These are phyloP conservation scores for Shinisaurus crocodilurus DNA, from an alignment of 2,113 vertebrate genomes.

Conservation along the genomic window DNA sequence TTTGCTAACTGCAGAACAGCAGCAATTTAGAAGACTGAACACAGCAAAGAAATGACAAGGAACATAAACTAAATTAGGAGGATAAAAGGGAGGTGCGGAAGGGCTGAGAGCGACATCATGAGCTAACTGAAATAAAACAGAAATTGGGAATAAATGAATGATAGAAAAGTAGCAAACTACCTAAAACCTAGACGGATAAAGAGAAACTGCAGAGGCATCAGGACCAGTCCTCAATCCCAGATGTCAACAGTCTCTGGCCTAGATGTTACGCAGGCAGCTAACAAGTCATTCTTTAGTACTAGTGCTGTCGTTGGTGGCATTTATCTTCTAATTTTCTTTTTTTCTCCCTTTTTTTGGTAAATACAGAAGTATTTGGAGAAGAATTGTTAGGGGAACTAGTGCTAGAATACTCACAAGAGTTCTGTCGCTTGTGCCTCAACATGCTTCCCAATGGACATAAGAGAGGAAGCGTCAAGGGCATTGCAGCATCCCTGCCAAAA, in stretches of 20 bases:
- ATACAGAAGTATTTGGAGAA: background rate
- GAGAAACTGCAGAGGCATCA: background rate
- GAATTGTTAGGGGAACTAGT: background rate
- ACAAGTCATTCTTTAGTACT: background rate
- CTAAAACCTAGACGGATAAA: background rate
- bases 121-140: background rate
- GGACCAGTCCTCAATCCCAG: background rate
- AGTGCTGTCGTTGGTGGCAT: background rate
- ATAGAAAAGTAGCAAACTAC: background rate
- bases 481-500: background rate
- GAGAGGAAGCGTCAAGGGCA: too few relatives aligned
- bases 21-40: constrained; percentile 1
- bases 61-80: constrained; percentile 6
- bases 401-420: background rate
- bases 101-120: background rate
- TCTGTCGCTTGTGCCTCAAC: background rate
- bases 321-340: background rate
- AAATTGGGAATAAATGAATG: background rate
- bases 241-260: background rate
- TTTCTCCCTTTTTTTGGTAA: background rate
- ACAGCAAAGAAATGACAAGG: constrained; percentile 10
- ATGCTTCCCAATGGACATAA: background rate
- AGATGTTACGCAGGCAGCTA: background rate
- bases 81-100: background rate
- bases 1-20: background rate